Base-by-base conservation (phyloP, 53 echinoderm and acorn worm genomes). In the Echinarachnius parma region DNA sequence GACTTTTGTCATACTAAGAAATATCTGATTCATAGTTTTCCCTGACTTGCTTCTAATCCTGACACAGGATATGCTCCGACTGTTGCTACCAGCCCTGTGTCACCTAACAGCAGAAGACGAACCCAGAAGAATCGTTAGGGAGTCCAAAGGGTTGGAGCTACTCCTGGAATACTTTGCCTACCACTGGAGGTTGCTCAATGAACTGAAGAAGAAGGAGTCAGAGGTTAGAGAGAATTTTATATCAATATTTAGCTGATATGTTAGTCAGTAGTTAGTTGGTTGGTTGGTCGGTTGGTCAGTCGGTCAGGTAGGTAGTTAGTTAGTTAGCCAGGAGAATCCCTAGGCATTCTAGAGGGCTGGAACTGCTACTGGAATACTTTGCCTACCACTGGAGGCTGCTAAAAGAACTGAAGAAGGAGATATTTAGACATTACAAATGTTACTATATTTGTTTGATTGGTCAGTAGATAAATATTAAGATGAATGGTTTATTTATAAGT, bases 41-140 rank as follows among this genome's bases (percentile, higher is more conserved):
- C n/a, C n/a, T n/a, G n/a, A n/a, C n/a, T n/a, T n/a, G n/a, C n/a
- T n/a, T n/a, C n/a, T n/a, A n/a, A n/a, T n/a, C n/a, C n/a, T n/a
- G n/a, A n/a, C n/a, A n/a, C n/a, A 66, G 25, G 96, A 96, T 57
- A 66, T 96, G 16, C 49, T 96, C 30, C 75, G 90, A 23, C 79
- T 96, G 3, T 37, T 96, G 45, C 66, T 96, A 8, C 96, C 96
- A 3, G 96, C 84, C 0, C 80, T 96, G 26, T 96, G 96, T 61
- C 96, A 95, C 46, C 79, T 91, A 10, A 87, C 90, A 3, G 87
- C 87, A 3, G 96, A 96, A 30, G 82, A 87, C 32, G 82, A 82
- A 25, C 77, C 96, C 0, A 78, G 85, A 48, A 75, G 79, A 22
- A 78, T 87, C 34, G 24, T 96, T 26, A 37, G 82, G 28, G 78